Conservation (phyloP, 1,140 invertebrate species). For the Aphaenogaster ashmeadi region DNA sequence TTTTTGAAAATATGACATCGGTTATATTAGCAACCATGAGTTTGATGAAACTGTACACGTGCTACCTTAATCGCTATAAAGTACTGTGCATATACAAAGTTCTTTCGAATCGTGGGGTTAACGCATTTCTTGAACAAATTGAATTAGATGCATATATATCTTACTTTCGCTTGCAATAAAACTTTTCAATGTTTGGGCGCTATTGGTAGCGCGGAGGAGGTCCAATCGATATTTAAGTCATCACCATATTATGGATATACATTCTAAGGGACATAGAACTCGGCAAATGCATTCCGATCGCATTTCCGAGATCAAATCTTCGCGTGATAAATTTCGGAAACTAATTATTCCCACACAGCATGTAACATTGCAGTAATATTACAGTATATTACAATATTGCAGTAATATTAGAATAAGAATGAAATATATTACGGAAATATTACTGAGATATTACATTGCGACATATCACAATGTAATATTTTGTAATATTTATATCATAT, state of each 20-base stretch:
- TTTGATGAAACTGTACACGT: slow-evolving; percentile 32
- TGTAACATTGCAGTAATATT: too few species aligned
- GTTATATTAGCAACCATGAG: background rate
- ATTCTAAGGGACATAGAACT: too few species aligned
- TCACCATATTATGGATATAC: background rate
- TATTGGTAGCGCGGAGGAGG: background rate
- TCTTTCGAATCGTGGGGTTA: background rate
- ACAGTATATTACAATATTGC: too few species aligned
- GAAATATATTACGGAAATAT: too few species aligned
- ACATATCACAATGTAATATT: too few species aligned
- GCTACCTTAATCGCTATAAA: slow-evolving; percentile 7
- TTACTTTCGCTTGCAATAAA: background rate
- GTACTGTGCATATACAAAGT: slow-evolving; percentile 1
- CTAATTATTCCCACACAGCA: too few species aligned
- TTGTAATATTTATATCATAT: too few species aligned
- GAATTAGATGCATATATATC: background rate
- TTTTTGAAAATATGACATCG: slow-evolving; percentile 17
- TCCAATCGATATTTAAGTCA: background rate
- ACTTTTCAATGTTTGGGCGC: background rate
- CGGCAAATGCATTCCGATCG: too few species aligned
- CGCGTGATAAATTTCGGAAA: background rate
- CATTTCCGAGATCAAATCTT: too few species aligned
- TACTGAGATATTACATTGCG: too few species aligned
- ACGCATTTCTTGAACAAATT: background rate
- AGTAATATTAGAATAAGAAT: too few species aligned